phyloP scores from a whole-genome alignment of 2,888 invertebrate species.

The Drepana falcataria region DNA sequence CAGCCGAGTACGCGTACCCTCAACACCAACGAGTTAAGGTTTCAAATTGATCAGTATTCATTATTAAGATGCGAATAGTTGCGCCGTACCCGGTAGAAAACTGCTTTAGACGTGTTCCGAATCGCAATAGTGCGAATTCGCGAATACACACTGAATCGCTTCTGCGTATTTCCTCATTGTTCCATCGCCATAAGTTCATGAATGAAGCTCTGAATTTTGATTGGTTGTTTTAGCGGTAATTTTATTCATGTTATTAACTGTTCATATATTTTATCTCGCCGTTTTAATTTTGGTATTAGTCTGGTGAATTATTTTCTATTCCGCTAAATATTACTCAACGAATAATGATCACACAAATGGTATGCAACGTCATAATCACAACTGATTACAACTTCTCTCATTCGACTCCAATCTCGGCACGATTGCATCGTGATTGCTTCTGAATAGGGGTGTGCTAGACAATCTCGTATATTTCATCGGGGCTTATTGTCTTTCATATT shows the following conservation, averaged over 20 bases:
- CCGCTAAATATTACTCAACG: conserved; percentile 8
- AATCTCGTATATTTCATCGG: conserved; percentile 18
- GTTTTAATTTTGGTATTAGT: not conserved
- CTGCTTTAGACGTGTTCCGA: conserved; percentile 58
- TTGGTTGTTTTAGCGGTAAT: conserved; percentile 28
- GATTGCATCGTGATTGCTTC: conserved; percentile 38
- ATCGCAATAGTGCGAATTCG: conserved; percentile 60
- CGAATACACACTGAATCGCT: conserved; percentile 64
- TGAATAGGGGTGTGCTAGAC: conserved; percentile 24
- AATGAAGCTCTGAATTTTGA: conserved; percentile 67
- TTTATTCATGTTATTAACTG: not conserved
- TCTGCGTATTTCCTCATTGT: conserved; percentile 76
- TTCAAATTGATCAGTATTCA: conserved; percentile 31
- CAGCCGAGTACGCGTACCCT: conserved; percentile 15
- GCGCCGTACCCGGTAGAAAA: conserved; percentile 50
- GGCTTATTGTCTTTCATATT: conserved; percentile 6
- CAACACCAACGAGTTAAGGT: conserved; percentile 39
- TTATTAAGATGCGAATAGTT: conserved; percentile 29
- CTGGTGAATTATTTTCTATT: not conserved
- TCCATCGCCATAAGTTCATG: conserved; percentile 53
- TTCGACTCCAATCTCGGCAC: conserved; percentile 26
- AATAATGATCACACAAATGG: conserved; percentile 28
- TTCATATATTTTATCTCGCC: not conserved
- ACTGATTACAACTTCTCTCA: conserved; percentile 31
- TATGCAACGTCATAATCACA: conserved; percentile 26